Percentiles rank a stretch among this genome's conserved stretches.
These are phyloP conservation scores for Ophion obscuratus DNA, from an alignment of 2,888 invertebrate species.

Conservation along the genomic window DNA sequence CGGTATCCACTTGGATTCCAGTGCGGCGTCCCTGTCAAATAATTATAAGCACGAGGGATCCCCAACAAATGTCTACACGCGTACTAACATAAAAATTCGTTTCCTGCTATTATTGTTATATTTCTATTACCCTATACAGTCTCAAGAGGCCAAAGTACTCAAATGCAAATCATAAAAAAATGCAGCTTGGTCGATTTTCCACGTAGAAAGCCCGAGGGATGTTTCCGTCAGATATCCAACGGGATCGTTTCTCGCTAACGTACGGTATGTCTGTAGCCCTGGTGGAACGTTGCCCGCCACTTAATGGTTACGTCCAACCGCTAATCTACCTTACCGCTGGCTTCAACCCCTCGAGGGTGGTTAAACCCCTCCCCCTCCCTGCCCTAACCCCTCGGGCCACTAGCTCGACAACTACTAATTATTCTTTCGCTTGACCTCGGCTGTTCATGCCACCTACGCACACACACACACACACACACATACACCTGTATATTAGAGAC, in stretches of 20 bases:
- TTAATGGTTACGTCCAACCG: slow-evolving; percentile 79
- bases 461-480: not conserved
- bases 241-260: slow-evolving; percentile 54
- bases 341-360: slow-evolving; percentile 75
- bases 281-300: slow-evolving; percentile 70
- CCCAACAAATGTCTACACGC: too few species aligned
- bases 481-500: not conserved
- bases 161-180: not conserved
- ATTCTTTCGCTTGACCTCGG: slow-evolving; percentile 76
- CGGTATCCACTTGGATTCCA: too few species aligned
- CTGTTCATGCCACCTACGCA: slow-evolving; percentile 65
- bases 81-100: not conserved
- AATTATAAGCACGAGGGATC: too few species aligned
- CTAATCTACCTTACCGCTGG: slow-evolving; percentile 78
- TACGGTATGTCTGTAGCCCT: slow-evolving; percentile 49
- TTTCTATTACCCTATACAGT: not conserved
- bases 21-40: too few species aligned
- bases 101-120: not conserved
- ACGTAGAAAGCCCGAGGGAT: slow-evolving; percentile 40
- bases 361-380: slow-evolving; percentile 69
- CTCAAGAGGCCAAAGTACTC: not conserved
- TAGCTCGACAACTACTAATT: slow-evolving; percentile 76
- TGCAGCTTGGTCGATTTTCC: slow-evolving; percentile 47
- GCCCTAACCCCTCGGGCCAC: slow-evolving; percentile 63
- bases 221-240: slow-evolving; percentile 50